Evolutionary conservation across 2,888 invertebrate genomes (phyloP).

Genomic region (Saturnia japonica): DNA sequence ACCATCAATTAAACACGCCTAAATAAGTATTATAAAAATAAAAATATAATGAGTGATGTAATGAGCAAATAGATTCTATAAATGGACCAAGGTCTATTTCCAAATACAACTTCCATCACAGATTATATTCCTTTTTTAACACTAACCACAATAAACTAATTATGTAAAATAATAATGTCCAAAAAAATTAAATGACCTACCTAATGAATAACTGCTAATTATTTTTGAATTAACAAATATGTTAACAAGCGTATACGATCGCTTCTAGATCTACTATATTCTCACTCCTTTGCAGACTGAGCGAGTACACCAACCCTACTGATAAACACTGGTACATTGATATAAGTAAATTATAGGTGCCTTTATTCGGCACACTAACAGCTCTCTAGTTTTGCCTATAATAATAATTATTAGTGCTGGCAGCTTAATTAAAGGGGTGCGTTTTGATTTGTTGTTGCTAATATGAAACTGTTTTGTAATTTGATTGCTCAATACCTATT

Average conservation of each 20-base stretch:
- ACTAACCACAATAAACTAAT: neutral
- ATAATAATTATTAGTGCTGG: slow-evolving; percentile 68
- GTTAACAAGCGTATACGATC: neutral
- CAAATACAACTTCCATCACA: neutral
- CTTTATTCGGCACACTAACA: slow-evolving; percentile 53
- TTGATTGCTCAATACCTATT: slow-evolving; percentile 44
- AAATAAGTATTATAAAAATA: too few species aligned
- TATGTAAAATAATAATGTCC: neutral
- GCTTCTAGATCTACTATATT: neutral
- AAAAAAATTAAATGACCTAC: too few species aligned
- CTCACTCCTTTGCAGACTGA: slow-evolving; percentile 13
- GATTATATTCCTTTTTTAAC: neutral
- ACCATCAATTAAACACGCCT: too few species aligned
- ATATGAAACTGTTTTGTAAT: slow-evolving; percentile 55
- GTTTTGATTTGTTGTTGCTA: slow-evolving; percentile 69
- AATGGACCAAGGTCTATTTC: neutral
- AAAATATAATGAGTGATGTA: too few species aligned
- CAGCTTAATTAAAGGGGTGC: slow-evolving; percentile 76
- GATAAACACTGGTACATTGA: slow-evolving; percentile 53
- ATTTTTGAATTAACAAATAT: neutral
- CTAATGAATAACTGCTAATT: too few species aligned
- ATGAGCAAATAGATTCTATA: neutral
- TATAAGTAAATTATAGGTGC: slow-evolving; percentile 63
- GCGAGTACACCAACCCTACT: slow-evolving; percentile 35
- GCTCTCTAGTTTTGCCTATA: slow-evolving; percentile 57